Evolutionary conservation across 2,888 invertebrate species (phyloP), one percentile per base, ranked within the genome.

Genomic region (Macrophya alboannulata): DNA sequence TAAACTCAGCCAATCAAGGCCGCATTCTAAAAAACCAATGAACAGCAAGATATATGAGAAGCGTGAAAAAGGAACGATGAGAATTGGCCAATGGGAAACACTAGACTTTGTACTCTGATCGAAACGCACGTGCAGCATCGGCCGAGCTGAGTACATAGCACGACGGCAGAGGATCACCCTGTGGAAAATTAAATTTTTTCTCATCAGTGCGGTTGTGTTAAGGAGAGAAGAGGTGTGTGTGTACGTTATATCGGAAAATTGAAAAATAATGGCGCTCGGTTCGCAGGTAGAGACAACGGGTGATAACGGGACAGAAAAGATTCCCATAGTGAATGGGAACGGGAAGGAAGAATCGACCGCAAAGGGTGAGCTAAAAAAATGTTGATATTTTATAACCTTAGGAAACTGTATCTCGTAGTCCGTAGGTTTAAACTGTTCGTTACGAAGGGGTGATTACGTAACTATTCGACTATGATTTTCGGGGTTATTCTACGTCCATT

Each of bases 261-360:
- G 48, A 48, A 62, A 82, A 86, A 87, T 85, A 87, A 94, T 94
- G 94, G 94, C 93, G 92, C 92, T 94, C 87, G 94, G 93, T 85
- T 92, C 94, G 86, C 93, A 94, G 88, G 92, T 94, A 86, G 94
- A 93, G 88, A 90, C 90, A 86, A 90, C 91, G 88, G 88, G 91
- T 86, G 93, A 93, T 88, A 92, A 92, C 88, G 92, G 92, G 87
- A 91, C 88, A 86, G 88, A 91, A 87, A 92, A 91, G 89, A 92
- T 90, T 87, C 91, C 92, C 45, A 83, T 93, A 88, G 88, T 91
- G 86, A 92, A 92, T 87, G 91, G 92, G 87, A 90, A 87, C 68
- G 71, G 48, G 84, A 85, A 89, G 55, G 88, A 89, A 71, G 88
- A 88, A 25, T 88, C 81, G 84, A 87, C 89, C 21, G 65, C 85